A percentile compares a stretch with the other conserved stretches of the same genome.
Evolutionary conservation across 2,888 invertebrate species (phyloP).

Genomic region (Amaurobius ferox): DNA sequence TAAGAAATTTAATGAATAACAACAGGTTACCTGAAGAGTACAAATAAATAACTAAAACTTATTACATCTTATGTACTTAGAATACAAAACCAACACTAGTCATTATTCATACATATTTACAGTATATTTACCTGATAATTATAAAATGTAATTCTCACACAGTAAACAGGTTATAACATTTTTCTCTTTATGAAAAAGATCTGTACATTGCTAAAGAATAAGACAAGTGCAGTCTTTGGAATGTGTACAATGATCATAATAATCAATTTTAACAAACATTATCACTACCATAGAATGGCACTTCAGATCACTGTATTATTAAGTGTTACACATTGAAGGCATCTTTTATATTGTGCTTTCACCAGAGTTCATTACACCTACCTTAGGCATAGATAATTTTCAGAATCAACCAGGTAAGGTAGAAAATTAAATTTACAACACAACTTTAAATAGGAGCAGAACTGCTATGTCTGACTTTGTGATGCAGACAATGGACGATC

Average conservation of each 20-base stretch:
- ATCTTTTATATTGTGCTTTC: conserved; percentile 17
- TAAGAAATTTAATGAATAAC: too few species aligned
- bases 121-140: background rate
- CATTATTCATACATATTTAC: background rate
- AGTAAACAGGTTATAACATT: background rate
- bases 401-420: conserved; percentile 10
- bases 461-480: conserved; percentile 64
- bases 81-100: background rate
- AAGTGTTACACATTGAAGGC: conserved; percentile 43
- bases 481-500: conserved; percentile 70
- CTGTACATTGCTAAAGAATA: conserved; percentile 66
- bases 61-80: background rate
- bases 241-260: conserved; percentile 48
- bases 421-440: conserved; percentile 7
- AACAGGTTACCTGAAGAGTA: background rate
- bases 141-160: conserved; percentile 20
- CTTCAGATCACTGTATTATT: conserved; percentile 59
- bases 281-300: conserved; percentile 71
- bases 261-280: conserved; percentile 47
- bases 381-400: background rate
- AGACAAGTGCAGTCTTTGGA: conserved; percentile 52
- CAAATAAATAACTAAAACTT: background rate
- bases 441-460: background rate
- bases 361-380: background rate
- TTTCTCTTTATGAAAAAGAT: conserved; percentile 28